Evolutionary conservation across 2,888 invertebrate genomes (phyloP).

Genomic region (Subacronicta megacephala): DNA sequence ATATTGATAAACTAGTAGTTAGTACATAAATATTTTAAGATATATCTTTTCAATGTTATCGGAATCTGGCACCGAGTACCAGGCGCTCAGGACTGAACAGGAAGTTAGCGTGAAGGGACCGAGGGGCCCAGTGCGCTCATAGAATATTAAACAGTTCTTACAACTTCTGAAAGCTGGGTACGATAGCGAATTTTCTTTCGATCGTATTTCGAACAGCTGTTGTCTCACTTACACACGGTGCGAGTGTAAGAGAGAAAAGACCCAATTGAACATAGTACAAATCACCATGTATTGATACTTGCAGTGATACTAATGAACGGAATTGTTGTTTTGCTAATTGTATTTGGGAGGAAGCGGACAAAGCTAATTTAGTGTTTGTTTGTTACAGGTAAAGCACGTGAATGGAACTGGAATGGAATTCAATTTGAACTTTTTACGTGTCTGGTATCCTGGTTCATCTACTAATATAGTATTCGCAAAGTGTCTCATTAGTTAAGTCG

Average conservation of each 20-base stretch:
- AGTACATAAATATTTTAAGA: conserved; percentile 17
- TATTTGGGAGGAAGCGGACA: conserved; percentile 35
- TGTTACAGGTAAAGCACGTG: conserved; percentile 58
- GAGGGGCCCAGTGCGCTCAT: conserved; percentile 63
- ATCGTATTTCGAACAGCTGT: conserved; percentile 25
- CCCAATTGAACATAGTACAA: conserved; percentile 36
- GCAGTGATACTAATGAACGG: conserved; percentile 52
- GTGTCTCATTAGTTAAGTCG: too few species aligned
- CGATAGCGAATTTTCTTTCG: conserved; percentile 57
- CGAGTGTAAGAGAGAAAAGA: conserved; percentile 33
- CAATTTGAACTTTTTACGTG: conserved; percentile 14
- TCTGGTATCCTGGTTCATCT: not conserved
- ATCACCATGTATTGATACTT: conserved; percentile 50
- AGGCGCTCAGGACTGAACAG: conserved; percentile 60
- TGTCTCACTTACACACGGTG: conserved; percentile 31
- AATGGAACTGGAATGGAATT: conserved; percentile 13
- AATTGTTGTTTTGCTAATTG: conserved; percentile 47
- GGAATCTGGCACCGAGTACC: conserved; percentile 48
- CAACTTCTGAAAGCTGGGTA: conserved; percentile 62
- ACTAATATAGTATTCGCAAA: too few species aligned
- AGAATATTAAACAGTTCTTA: conserved; percentile 78
- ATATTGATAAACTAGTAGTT: conserved; percentile 25
- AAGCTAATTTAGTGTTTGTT: conserved; percentile 52
- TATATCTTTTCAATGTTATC: conserved; percentile 50
- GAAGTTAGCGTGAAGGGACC: conserved; percentile 67